phyloP scores from a whole-genome alignment of 2,888 invertebrate species.

The Dicranocentrus wangi region DNA sequence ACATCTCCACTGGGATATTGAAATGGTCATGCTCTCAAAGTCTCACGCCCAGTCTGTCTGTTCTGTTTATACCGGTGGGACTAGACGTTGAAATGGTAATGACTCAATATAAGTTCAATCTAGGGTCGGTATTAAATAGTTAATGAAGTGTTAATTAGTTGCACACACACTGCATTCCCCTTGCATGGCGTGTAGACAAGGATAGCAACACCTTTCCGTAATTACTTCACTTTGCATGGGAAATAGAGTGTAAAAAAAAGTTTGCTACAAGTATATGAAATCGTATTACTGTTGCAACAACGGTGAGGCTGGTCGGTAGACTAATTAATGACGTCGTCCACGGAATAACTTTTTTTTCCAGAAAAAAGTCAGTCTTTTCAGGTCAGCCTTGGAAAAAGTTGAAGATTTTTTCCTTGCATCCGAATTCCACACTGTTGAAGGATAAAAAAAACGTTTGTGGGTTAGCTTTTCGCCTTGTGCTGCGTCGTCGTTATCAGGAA shows the following conservation, averaged over 20 bases:
- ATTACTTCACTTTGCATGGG: not conserved
- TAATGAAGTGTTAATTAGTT: slow-evolving; percentile 37
- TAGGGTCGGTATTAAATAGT: slow-evolving; percentile 10
- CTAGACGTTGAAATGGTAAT: not conserved
- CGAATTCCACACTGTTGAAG: not conserved
- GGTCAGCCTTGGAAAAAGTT: not conserved
- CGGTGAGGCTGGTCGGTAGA: not conserved
- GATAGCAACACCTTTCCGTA: slow-evolving; percentile 3
- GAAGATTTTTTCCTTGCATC: not conserved
- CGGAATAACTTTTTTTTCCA: not conserved
- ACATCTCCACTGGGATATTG: too few species aligned
- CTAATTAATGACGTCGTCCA: not conserved
- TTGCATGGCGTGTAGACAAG: not conserved
- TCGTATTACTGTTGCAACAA: not conserved
- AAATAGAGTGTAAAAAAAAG: not conserved
- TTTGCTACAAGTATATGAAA: not conserved
- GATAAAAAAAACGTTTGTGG: not conserved
- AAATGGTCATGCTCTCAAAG: too few species aligned
- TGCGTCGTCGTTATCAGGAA: not conserved
- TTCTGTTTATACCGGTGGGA: not conserved
- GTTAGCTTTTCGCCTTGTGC: not conserved
- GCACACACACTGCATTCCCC: not conserved
- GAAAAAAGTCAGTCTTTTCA: not conserved
- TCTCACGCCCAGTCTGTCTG: too few species aligned
- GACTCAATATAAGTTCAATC: not conserved